These are phyloP conservation scores for Chionodraco myersi DNA, from an alignment of 2,113 vertebrate genomes.

Conservation along the genomic window DNA sequence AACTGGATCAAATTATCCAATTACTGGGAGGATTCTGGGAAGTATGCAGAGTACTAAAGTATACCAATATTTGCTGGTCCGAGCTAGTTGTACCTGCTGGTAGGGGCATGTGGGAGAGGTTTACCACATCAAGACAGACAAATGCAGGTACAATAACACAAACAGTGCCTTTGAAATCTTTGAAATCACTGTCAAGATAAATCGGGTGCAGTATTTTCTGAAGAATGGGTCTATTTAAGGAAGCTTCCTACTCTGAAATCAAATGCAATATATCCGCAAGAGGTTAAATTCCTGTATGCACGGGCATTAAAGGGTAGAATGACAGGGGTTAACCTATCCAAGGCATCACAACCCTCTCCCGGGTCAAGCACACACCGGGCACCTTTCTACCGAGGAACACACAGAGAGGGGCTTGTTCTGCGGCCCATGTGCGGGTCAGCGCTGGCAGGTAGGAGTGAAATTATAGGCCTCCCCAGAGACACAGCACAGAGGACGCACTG, in stretches of 20 bases:
- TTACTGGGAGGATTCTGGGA: not conserved
- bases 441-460: conserved; percentile 74
- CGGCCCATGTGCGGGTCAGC: conserved; percentile 56
- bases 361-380: conserved; percentile 69
- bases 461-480: conserved; percentile 70
- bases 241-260: conserved; percentile 17
- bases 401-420: conserved; percentile 79
- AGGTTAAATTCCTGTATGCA: conserved; percentile 62
- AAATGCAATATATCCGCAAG: conserved; percentile 5
- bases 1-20: not conserved
- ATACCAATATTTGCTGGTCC: not conserved
- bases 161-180: not conserved
- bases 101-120: not conserved
- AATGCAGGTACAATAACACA: not conserved
- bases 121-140: conserved; percentile 9
- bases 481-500: conserved; percentile 79
- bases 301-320: conserved; percentile 57
- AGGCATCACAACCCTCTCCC: conserved; percentile 47
- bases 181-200: not conserved
- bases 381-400: conserved; percentile 55
- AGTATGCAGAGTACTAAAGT: not conserved
- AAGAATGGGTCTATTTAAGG: conserved; percentile 4
- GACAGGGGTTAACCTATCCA: conserved; percentile 65
- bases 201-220: not conserved
- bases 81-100: not conserved